phyloP scores from a whole-genome alignment of 2,113 vertebrate genomes.

The Tympanuchus pallidicinctus region DNA sequence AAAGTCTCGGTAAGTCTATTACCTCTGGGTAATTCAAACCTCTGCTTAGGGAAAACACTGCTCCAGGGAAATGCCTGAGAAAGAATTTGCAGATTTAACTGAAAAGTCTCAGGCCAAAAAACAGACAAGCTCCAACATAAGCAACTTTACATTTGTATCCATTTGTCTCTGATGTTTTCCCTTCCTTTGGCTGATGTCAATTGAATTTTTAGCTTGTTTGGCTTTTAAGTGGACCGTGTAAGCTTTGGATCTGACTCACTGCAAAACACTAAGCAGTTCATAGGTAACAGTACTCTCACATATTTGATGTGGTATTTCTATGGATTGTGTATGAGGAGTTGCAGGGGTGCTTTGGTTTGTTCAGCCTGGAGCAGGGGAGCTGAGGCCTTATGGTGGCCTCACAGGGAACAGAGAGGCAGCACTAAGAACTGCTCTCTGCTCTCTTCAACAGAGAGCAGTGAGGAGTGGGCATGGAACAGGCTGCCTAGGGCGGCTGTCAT shows the following conservation, averaged over 20 bases:
- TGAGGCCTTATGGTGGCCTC: too few species aligned
- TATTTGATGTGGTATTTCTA: not conserved
- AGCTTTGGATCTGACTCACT: not conserved
- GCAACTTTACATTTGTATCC: not conserved
- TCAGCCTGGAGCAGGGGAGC: not conserved
- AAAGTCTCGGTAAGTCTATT: not conserved
- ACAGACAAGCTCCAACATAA: not conserved
- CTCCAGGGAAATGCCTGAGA: not conserved
- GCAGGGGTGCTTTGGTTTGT: not conserved
- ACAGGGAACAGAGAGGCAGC: not conserved
- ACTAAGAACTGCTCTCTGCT: not conserved
- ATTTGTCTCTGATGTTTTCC: not conserved
- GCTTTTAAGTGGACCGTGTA: not conserved
- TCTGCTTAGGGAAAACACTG: not conserved
- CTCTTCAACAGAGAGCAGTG: not conserved
- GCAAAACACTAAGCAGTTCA: not conserved
- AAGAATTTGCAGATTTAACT: not conserved
- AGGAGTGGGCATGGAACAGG: not conserved
- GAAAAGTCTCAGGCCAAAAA: not conserved
- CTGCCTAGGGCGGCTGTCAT: too few species aligned
- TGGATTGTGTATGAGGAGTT: not conserved
- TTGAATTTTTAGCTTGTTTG: not conserved
- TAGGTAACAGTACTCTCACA: accelerated
- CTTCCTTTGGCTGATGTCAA: not conserved
- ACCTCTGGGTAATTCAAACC: not conserved